phyloP scores from a whole-genome alignment of 92 coral and sea anemone genomes.

The Virgularia gustaviana region DNA sequence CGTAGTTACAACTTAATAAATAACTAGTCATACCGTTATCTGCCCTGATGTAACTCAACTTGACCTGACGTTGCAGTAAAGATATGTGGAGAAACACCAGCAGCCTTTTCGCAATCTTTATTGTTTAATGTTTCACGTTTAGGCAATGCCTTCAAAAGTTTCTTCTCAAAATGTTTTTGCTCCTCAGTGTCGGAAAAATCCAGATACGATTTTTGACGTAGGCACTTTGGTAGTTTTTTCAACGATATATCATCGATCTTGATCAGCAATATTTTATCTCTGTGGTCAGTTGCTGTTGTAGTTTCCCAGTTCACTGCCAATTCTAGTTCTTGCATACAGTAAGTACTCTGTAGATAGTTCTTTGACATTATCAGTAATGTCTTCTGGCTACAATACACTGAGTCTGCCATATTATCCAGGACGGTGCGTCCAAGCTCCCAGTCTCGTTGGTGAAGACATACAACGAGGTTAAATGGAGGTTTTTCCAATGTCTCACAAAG shows the following conservation, averaged over 20 bases:
- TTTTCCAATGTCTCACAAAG: conserved; percentile 11
- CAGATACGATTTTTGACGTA: conserved; percentile 3
- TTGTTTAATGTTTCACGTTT: too few relatives aligned
- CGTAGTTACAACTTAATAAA: too few relatives aligned
- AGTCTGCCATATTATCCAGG: conserved; percentile 10
- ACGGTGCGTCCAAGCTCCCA: conserved; percentile 12
- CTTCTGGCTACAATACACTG: conserved; percentile 8
- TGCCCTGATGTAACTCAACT: too few relatives aligned
- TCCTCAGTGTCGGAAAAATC: conserved; percentile 9
- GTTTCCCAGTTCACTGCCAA: conserved; percentile 3
- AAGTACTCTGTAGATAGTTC: conserved; percentile 8
- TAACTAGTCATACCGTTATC: too few relatives aligned
- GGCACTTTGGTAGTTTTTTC: neutral
- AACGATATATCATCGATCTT: conserved; percentile 13
- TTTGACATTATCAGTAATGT: conserved; percentile 18
- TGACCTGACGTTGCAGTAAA: too few relatives aligned
- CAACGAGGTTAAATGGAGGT: conserved; percentile 9
- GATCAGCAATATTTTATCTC: neutral
- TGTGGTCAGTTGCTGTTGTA: neutral
- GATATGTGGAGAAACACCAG: too few relatives aligned
- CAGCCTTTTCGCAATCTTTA: too few relatives aligned
- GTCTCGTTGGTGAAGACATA: conserved; percentile 10
- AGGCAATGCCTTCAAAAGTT: conserved; percentile 11
- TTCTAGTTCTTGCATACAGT: conserved; percentile 10
- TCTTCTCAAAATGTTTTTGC: conserved; percentile 2